These are phyloP conservation scores for Alouatta palliata DNA, from an alignment of 2,113 vertebrate genomes.

Conservation along the genomic window DNA sequence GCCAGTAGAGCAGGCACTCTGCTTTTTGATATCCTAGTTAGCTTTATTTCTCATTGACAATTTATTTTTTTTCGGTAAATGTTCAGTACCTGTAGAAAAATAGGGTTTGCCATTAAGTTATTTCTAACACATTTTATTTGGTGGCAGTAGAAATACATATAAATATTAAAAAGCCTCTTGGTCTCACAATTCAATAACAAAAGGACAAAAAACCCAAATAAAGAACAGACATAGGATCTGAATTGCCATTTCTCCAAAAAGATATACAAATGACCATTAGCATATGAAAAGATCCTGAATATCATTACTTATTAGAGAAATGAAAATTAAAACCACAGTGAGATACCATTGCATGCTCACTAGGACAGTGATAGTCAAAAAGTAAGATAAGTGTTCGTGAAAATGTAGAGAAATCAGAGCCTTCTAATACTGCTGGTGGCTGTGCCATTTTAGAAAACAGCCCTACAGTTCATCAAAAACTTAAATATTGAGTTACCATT, in stretches of 20 bases:
- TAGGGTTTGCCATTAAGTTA: conserved; percentile 54
- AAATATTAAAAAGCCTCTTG: conserved; percentile 43
- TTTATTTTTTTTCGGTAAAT: conserved; percentile 30
- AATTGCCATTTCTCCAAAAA: conserved; percentile 15
- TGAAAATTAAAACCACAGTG: conserved; percentile 36
- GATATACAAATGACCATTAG: background rate
- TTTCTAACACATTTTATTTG: conserved; percentile 28
- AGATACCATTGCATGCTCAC: background rate
- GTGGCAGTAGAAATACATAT: background rate
- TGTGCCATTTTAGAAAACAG: background rate
- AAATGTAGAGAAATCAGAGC: background rate
- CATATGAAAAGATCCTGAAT: background rate
- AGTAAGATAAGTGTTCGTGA: background rate
- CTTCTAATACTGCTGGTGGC: background rate
- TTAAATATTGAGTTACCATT: background rate
- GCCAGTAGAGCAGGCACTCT: conserved; percentile 53
- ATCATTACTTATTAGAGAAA: conserved; percentile 35
- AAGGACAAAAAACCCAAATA: conserved; percentile 65
- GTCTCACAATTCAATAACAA: conserved; percentile 51
- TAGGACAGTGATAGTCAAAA: background rate
- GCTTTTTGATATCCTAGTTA: conserved; percentile 69
- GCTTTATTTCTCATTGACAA: conserved; percentile 83
- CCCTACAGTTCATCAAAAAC: background rate
- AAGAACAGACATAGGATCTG: background rate
- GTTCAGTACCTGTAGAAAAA: conserved; percentile 81